A percentile compares a stretch with the other conserved stretches of the same genome.
phyloP scores from a whole-genome alignment of 2,888 invertebrate species.

The Torymus auratus region DNA sequence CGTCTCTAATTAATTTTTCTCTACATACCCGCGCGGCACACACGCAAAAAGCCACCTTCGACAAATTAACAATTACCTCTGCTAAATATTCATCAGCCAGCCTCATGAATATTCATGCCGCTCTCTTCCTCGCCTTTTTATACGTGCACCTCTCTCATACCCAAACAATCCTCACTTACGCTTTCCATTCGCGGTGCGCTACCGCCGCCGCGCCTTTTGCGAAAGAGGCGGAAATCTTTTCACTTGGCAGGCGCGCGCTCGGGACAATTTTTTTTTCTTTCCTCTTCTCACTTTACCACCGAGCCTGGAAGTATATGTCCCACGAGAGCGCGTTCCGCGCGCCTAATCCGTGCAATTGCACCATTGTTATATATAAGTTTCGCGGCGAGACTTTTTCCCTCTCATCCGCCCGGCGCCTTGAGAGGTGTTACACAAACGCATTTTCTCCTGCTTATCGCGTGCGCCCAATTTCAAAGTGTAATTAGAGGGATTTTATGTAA shows the following conservation, averaged over 20 bases:
- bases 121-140: not conserved
- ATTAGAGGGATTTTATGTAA: slow-evolving; percentile 44
- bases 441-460: slow-evolving; percentile 57
- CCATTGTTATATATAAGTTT: slow-evolving; percentile 57
- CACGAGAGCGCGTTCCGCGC: slow-evolving; percentile 48
- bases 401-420: slow-evolving; percentile 36
- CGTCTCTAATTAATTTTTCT: too few relatives aligned
- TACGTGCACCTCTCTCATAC: not conserved
- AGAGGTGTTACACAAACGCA: slow-evolving; percentile 53
- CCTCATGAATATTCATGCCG: slow-evolving; percentile 39
- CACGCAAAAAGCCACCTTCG: too few relatives aligned
- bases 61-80: too few relatives aligned
- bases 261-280: slow-evolving; percentile 27
- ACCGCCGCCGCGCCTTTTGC: not conserved
- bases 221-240: slow-evolving; percentile 50
- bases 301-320: slow-evolving; percentile 13
- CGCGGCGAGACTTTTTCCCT: slow-evolving; percentile 49
- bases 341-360: slow-evolving; percentile 57
- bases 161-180: slow-evolving; percentile 12
- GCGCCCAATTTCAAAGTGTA: slow-evolving; percentile 40
- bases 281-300: not conserved
- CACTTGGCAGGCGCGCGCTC: not conserved
- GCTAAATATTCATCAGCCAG: too few relatives aligned
- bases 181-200: slow-evolving; percentile 24
- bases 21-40: too few relatives aligned